phyloP scores from a whole-genome alignment of 2,797 vertebrate genomes.

The Labroides dimidiatus region DNA sequence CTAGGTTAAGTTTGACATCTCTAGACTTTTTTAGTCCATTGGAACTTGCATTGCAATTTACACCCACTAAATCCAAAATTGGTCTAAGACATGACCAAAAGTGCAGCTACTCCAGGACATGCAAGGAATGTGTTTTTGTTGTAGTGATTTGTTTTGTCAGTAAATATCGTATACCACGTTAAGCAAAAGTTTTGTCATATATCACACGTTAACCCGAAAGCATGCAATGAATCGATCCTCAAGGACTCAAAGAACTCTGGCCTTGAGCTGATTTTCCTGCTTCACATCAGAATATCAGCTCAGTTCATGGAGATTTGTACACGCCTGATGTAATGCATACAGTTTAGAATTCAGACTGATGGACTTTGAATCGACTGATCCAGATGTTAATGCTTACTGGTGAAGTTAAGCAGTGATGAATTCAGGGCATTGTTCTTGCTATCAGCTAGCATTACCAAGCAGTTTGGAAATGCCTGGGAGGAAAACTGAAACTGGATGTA shows the following conservation, averaged over 20 bases:
- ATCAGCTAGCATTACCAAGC: conserved; percentile 6
- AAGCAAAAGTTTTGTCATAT: conserved; percentile 2
- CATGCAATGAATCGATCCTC: conserved; percentile 34
- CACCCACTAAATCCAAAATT: conserved; percentile 2
- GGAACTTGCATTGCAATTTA: conserved; percentile 11
- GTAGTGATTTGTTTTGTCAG: not conserved
- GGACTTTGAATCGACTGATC: conserved; percentile 4
- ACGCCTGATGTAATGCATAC: conserved; percentile 12
- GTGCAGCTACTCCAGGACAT: conserved; percentile 1
- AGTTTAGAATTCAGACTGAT: conserved; percentile 16
- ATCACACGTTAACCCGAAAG: conserved; percentile 8
- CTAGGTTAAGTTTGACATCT: conserved; percentile 63
- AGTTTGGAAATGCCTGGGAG: conserved; percentile 12
- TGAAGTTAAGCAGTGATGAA: conserved; percentile 15
- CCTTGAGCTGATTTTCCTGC: conserved; percentile 23
- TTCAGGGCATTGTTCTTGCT: conserved; percentile 2
- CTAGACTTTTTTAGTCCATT: conserved; percentile 61
- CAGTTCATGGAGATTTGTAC: conserved; percentile 8
- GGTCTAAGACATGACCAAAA: conserved; percentile 4
- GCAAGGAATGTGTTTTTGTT: conserved; percentile 1
- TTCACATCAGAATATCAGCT: conserved; percentile 5
- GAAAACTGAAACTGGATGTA: conserved; percentile 4
- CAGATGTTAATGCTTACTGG: conserved; percentile 15
- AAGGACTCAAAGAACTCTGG: conserved; percentile 28
- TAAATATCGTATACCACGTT: not conserved